A percentile compares a stretch with the other conserved stretches of the same genome.
Conservation (phyloP, 2,888 invertebrate genomes). For the Aspidiotus destructor region DNA sequence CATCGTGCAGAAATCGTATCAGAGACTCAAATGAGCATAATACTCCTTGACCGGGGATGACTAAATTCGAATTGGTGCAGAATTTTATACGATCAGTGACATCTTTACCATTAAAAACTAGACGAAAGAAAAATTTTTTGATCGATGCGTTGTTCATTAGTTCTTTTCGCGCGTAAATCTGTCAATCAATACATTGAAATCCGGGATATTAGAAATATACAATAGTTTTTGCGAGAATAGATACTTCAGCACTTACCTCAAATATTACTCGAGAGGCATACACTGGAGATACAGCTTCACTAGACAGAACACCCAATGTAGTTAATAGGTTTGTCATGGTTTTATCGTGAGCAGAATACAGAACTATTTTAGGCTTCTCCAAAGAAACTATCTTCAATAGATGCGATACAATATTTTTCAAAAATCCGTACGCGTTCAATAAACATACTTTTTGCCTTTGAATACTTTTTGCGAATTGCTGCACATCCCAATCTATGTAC, state of each 20-base stretch:
- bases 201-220: too few relatives aligned
- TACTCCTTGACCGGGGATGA: slow-evolving; percentile 50
- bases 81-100: slow-evolving; percentile 72
- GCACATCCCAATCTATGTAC: slow-evolving; percentile 71
- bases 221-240: too few relatives aligned
- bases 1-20: slow-evolving; percentile 74
- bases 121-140: slow-evolving; percentile 67
- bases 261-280: slow-evolving; percentile 81
- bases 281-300: slow-evolving; percentile 56
- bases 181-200: not conserved
- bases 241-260: slow-evolving; percentile 50
- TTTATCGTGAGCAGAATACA: slow-evolving; percentile 87
- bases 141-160: slow-evolving; percentile 42
- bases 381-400: slow-evolving; percentile 73
- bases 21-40: slow-evolving; percentile 80
- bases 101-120: slow-evolving; percentile 77
- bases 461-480: slow-evolving; percentile 52
- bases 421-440: slow-evolving; percentile 69
- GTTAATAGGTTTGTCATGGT: slow-evolving; percentile 74
- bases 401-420: slow-evolving; percentile 69
- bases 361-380: slow-evolving; percentile 59
- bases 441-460: slow-evolving; percentile 57
- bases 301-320: slow-evolving; percentile 61
- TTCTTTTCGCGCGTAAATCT: slow-evolving; percentile 28
- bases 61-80: slow-evolving; percentile 49